Conservation (phyloP, 2,797 vertebrate genomes). For the Numenius phaeopus region DNA sequence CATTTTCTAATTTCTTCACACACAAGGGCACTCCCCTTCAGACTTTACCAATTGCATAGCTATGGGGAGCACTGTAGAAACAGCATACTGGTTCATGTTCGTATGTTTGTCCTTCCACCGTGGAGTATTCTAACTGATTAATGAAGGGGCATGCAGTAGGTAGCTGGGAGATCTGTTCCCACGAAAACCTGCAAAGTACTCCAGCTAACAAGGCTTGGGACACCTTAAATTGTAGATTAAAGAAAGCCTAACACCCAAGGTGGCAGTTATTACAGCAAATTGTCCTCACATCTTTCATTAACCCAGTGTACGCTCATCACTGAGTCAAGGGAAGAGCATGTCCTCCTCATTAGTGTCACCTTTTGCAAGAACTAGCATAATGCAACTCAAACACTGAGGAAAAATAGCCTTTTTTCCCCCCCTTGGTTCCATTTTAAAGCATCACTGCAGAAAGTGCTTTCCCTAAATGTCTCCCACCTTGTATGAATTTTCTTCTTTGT, state of each 20-base stretch:
- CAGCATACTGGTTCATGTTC: background rate
- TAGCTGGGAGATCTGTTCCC: background rate
- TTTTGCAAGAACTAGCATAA: background rate
- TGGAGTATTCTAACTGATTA: background rate
- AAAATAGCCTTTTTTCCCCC: background rate
- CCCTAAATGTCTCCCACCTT: background rate
- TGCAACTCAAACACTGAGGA: background rate
- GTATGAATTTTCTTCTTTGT: background rate
- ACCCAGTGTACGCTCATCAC: background rate
- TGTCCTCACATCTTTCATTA: background rate
- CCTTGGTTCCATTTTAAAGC: background rate
- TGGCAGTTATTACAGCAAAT: background rate
- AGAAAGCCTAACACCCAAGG: background rate
- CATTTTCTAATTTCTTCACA: background rate
- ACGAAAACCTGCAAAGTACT: background rate
- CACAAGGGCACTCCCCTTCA: background rate
- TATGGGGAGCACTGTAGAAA: background rate
- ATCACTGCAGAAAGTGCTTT: background rate
- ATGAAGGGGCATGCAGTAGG: background rate
- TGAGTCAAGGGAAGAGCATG: background rate
- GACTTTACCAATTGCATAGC: background rate
- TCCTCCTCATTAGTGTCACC: background rate
- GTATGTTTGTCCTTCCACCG: background rate
- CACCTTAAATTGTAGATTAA: background rate
- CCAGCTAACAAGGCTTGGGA: background rate